Evolutionary conservation across 2,797 vertebrate genomes (phyloP), one percentile per base, ranked within the genome.

Genomic region (Hippocampus kuda): DNA sequence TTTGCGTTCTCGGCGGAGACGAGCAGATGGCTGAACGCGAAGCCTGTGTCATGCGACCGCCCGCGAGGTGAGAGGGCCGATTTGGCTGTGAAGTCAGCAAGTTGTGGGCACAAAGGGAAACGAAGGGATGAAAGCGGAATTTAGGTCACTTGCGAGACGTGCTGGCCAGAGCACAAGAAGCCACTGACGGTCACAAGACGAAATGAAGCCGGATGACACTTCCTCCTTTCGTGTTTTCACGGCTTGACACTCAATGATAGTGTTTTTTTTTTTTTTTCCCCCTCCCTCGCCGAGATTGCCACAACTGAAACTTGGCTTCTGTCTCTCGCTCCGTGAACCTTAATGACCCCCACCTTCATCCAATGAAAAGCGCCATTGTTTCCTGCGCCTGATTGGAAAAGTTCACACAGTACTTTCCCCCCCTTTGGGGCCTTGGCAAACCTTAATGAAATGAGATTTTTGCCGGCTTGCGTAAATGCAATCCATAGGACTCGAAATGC

Each of bases 361-460:
- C 48, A 48, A 70, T 89, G 85, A 88, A 88, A 86, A 85, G 80
- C 74, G 60, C 76, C 80, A 86, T 89, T 89, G 86, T 88, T 38
- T 76, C 84, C 68, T 76, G 74, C 70, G 75, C 81, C 79, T 80
- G 83, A 81, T 79, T 74, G 74, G 76, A 76, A 79, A 80, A 69
- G 73, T 68, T n/a, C 79, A 67, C 81, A 77, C 81, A 77, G 84
- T 84, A 78, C 78, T 87, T 84, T 86, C 69, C 77, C 30, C 46
- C 77, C 46, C 79, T 81, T 79, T 81, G 72, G 81, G 77, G 68
- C 73, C 72, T 82, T 82, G 70, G 78, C 74, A 76, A 84, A 70
- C 68, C 44, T 81, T 72, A 72, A 74, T 79, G 69, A 71, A 75
- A 79, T 72, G 68, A 6, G 61, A 67, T 38, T 38, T 78, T 81